Percentiles rank a stretch among this genome's conserved stretches.
These are phyloP conservation scores for Taphrorychus bicolor DNA, from an alignment of 2,888 invertebrate species.

Conservation along the genomic window DNA sequence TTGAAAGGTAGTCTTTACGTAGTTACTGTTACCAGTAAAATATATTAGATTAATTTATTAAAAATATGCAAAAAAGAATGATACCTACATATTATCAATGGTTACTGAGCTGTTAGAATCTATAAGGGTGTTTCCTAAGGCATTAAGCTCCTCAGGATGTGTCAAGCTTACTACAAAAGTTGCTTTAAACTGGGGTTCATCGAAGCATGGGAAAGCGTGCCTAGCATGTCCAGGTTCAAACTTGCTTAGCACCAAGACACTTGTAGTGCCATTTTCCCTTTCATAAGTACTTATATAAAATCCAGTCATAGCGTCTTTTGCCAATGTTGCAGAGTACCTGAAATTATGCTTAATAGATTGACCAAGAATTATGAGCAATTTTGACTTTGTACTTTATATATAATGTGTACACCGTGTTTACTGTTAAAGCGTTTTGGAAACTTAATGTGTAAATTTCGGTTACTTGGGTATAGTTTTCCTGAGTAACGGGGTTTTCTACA, in stretches of 20 bases:
- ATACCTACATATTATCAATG: conserved; percentile 10
- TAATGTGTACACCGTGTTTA: conserved; percentile 29
- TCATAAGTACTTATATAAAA: conserved; percentile 63
- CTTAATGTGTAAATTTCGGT: conserved; percentile 44
- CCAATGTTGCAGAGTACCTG: conserved; percentile 46
- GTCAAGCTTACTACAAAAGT: conserved; percentile 59
- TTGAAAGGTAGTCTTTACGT: conserved; percentile 46
- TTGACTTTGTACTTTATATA: conserved; percentile 15
- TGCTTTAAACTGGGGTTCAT: conserved; percentile 65
- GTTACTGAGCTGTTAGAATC: neutral
- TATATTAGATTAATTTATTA: neutral
- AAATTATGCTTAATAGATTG: neutral
- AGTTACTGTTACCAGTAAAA: conserved; percentile 7
- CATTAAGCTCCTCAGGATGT: conserved; percentile 47
- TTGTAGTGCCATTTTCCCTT: conserved; percentile 44
- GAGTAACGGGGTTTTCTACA: neutral
- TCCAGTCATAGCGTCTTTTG: conserved; percentile 56
- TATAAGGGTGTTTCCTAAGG: conserved; percentile 42
- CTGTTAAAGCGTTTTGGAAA: conserved; percentile 12
- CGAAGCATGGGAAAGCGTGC: conserved; percentile 79
- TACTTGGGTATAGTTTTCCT: conserved; percentile 11
- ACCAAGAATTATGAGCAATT: neutral
- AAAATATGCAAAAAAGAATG: neutral
- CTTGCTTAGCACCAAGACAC: conserved; percentile 68
- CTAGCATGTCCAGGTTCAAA: conserved; percentile 74